A percentile compares a stretch with the other conserved stretches of the same genome.
phyloP scores from a whole-genome alignment of 2,113 vertebrate species.

The Uropsilus gracilis region DNA sequence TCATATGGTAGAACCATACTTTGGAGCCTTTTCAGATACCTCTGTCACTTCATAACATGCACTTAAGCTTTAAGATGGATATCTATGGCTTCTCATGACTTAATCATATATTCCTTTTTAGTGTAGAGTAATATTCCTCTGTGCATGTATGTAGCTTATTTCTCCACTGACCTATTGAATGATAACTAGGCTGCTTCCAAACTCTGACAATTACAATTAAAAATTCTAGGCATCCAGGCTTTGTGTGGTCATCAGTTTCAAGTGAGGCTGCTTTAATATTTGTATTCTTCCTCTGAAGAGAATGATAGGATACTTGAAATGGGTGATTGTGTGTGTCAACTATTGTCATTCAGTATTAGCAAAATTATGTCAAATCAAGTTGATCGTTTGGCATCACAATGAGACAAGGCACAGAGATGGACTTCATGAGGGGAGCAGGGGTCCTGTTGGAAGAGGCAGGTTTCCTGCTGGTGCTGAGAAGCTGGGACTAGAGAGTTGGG shows the following conservation, averaged over 20 bases:
- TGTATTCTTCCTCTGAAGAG: background rate
- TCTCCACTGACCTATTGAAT: background rate
- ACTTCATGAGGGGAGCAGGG: background rate
- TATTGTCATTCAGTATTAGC: background rate
- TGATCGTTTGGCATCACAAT: background rate
- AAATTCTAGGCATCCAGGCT: background rate
- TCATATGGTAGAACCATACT: background rate
- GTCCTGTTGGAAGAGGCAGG: fast-evolving
- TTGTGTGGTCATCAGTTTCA: background rate
- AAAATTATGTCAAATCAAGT: background rate
- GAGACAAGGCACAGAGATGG: background rate
- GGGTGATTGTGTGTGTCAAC: background rate
- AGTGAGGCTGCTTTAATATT: background rate
- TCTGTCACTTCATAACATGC: background rate
- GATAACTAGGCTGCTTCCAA: background rate
- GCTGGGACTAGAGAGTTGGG: too few species aligned
- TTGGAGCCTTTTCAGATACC: background rate
- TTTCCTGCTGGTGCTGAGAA: background rate
- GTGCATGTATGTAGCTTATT: background rate
- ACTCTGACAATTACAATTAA: background rate
- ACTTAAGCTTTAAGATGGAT: background rate
- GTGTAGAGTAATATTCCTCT: background rate
- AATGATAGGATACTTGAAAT: background rate
- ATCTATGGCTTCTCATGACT: background rate
- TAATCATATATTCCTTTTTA: background rate